phyloP scores from a whole-genome alignment of 2,888 invertebrate genomes.

The Trichopoda pennipes region DNA sequence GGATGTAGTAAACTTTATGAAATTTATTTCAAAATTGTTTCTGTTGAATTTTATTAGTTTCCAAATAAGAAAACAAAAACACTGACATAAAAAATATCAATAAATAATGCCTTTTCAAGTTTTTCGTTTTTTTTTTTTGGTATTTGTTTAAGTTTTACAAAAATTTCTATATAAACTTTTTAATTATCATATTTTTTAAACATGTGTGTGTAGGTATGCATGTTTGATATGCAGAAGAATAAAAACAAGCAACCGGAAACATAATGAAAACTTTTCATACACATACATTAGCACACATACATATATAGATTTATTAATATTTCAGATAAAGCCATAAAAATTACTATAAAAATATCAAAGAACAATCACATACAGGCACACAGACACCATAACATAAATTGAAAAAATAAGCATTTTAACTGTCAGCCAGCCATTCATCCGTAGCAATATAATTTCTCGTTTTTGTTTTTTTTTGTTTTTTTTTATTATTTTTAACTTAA shows the following conservation, averaged over 20 bases:
- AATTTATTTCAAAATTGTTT: too few relatives aligned
- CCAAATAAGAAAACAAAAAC: too few relatives aligned
- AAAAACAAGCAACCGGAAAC: slow-evolving; percentile 6
- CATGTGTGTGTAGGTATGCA: too few relatives aligned
- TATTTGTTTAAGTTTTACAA: background rate
- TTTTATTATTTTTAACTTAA: slow-evolving; percentile 1
- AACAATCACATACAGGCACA: background rate
- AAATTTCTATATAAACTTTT: background rate
- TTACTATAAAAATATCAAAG: background rate
- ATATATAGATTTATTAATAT: slow-evolving; percentile 11
- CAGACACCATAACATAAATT: slow-evolving; percentile 25
- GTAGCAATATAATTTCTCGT: slow-evolving; percentile 14
- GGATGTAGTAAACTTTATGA: too few relatives aligned
- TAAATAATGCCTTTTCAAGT: too few relatives aligned
- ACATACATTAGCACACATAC: slow-evolving; percentile 24
- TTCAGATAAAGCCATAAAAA: background rate
- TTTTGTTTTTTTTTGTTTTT: too few relatives aligned
- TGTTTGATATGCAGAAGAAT: background rate
- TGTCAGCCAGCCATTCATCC: slow-evolving; percentile 35
- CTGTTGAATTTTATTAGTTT: too few relatives aligned
- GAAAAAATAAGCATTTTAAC: slow-evolving; percentile 32
- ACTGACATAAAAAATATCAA: too few relatives aligned
- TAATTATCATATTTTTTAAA: background rate
- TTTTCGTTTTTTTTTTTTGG: too few relatives aligned
- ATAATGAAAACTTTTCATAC: slow-evolving; percentile 14